These are phyloP conservation scores for Aegotheles bennettii DNA, from an alignment of 2,113 vertebrate species.

Conservation along the genomic window DNA sequence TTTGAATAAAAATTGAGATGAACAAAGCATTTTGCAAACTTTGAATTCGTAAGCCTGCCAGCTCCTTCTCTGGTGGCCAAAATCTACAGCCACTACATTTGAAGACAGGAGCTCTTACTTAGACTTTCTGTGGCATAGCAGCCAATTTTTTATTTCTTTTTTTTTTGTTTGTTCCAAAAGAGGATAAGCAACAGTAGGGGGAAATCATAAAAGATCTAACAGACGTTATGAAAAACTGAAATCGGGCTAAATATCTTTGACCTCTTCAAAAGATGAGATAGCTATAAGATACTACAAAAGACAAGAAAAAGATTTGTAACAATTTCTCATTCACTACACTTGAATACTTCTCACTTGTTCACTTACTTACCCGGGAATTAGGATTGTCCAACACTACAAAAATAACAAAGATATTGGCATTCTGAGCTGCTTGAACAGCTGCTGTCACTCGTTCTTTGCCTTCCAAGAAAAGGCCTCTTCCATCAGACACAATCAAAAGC, in stretches of 20 bases:
- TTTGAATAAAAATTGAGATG: not conserved
- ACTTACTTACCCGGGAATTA: conserved; percentile 86
- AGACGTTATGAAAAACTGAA: not conserved
- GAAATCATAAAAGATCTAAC: not conserved
- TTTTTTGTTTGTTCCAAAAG: not conserved
- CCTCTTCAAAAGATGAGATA: not conserved
- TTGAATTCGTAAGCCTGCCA: not conserved
- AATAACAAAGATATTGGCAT: conserved; percentile 91
- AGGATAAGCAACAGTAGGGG: not conserved
- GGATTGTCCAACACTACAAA: conserved; percentile 95
- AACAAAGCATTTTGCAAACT: not conserved
- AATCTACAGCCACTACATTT: not conserved
- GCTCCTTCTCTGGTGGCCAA: not conserved
- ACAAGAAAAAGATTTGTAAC: not conserved
- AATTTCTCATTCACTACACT: not conserved
- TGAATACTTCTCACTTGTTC: not conserved
- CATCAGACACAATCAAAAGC: conserved; percentile 93
- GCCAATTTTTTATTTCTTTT: not conserved
- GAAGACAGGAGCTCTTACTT: not conserved
- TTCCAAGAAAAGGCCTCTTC: conserved; percentile 92
- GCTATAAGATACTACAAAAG: not conserved
- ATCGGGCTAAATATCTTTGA: not conserved
- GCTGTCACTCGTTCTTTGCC: conserved; percentile 91
- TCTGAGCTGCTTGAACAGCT: conserved; percentile 82
- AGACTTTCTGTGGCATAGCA: not conserved